Evolutionary conservation across 2,888 invertebrate genomes (phyloP), one percentile per base, ranked within the genome.

Genomic region (Tryphoninae sp.): DNA sequence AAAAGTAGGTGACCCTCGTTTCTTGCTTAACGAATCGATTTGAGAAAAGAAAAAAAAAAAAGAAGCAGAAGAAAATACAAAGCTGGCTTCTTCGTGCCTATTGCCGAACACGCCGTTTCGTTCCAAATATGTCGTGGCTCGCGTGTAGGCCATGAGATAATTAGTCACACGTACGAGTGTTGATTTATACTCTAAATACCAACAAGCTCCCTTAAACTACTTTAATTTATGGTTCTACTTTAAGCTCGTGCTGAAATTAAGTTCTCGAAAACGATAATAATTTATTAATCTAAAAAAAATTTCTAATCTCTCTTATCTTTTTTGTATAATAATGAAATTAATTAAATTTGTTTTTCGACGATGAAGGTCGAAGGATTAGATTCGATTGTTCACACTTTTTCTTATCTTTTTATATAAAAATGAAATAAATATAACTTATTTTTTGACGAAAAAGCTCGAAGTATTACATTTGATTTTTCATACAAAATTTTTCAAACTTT

Each of bases 41-140:
- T 59, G 59, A 22, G 16, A 61, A 72, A 61, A 72, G 53, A 51
- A 64, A n/a, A 61, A 51, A 64, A n/a, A 61, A 59, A 64, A 67
- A 62, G 19, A 59, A 7, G 33, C 33, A 33, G 33, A 61, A 53
- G 59, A 69, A 19, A n/a, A 58, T 9, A 55, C 1, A 6, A 55
- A 59, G 55, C 42, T 19, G 19, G 42, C 42, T 72, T 51, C 65
- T 72, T 73, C 61, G 73, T 73, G 64, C 67, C 67, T 9, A 81
- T 81, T 68, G 80, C 58, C 73, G 68, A 69, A 59, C 69, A 68
- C 33, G 33, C 51, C 69, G 81, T 78, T 81, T 77, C 81, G 77
- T 81, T 81, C 81, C 73, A 81, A 81, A 81, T 81, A 78, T 81
- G 81, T 78, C 81, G 67, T 51, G 51, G 42, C 74, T 74, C 13